These are phyloP conservation scores for Operophtera brumata DNA, from an alignment of 2,888 invertebrate species.

Conservation along the genomic window DNA sequence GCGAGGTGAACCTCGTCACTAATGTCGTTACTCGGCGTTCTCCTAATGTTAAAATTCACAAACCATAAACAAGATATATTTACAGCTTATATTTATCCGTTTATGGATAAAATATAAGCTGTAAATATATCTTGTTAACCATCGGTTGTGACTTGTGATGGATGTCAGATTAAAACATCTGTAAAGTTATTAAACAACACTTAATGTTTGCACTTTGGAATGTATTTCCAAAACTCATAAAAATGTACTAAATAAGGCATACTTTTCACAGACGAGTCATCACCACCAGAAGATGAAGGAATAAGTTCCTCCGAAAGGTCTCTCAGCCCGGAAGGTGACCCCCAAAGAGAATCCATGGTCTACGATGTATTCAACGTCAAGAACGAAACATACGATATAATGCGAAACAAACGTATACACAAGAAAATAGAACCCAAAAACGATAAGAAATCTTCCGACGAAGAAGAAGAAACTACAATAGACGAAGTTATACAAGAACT, in stretches of 20 bases:
- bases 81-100: no score
- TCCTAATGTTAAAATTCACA: no score
- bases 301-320: slow-evolving; percentile 93
- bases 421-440: slow-evolving; percentile 65
- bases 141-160: no score
- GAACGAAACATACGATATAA: slow-evolving; percentile 78
- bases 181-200: no score
- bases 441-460: slow-evolving; percentile 75
- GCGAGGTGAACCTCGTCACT: no score
- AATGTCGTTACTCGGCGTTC: no score
- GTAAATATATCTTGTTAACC: no score
- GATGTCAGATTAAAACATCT: no score
- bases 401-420: slow-evolving; percentile 69
- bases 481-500: slow-evolving; percentile 93
- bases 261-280: slow-evolving; percentile 80
- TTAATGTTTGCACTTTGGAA: no score
- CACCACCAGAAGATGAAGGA: slow-evolving; percentile 92
- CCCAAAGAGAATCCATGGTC: slow-evolving; percentile 81
- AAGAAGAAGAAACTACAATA: slow-evolving; percentile 90
- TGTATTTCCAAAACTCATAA: no score
- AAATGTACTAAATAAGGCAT: neutral
- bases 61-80: no score
- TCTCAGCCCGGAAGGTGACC: slow-evolving; percentile 85
- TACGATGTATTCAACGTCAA: slow-evolving; percentile 82
- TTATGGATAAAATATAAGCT: no score